Percentiles rank a stretch among this genome's conserved stretches.
Conservation (phyloP, 2,797 vertebrate genomes). For the Sebastes iracundus region DNA sequence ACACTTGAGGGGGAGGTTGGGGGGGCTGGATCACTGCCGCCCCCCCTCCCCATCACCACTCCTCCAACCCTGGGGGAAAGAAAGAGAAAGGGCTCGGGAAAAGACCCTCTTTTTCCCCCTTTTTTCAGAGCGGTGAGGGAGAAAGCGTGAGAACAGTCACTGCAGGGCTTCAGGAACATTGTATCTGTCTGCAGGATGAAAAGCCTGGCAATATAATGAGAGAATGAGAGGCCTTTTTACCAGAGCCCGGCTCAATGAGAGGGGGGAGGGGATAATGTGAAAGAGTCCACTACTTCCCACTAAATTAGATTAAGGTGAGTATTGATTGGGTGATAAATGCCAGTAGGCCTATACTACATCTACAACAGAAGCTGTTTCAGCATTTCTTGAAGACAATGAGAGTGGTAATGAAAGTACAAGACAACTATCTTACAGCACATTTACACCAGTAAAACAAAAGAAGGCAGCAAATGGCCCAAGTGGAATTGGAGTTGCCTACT, state of each 20-base stretch:
- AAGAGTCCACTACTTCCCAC: constrained; percentile 70
- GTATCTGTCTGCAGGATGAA: constrained; percentile 79
- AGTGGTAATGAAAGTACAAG: constrained; percentile 58
- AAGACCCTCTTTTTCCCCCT: constrained; percentile 31
- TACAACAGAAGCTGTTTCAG: constrained; percentile 60
- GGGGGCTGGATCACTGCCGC: constrained; percentile 48
- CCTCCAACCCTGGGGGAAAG: constrained; percentile 31
- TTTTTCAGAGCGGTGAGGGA: constrained; percentile 53
- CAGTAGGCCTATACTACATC: constrained; percentile 43
- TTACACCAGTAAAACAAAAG: constrained; percentile 45
- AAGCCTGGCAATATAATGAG: constrained; percentile 68
- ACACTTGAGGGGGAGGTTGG: constrained; percentile 42
- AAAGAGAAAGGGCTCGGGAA: constrained; percentile 54
- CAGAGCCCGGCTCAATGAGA: constrained; percentile 45
- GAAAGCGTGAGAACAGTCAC: constrained; percentile 79
- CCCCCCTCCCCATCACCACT: background rate
- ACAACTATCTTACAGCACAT: constrained; percentile 55
- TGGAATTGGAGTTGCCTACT: constrained; percentile 5
- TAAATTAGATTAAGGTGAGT: constrained; percentile 79
- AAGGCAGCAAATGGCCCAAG: constrained; percentile 18
- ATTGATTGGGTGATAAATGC: constrained; percentile 78
- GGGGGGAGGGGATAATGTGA: constrained; percentile 41
- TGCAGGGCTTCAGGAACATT: constrained; percentile 73
- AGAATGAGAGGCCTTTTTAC: constrained; percentile 60
- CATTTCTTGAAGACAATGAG: constrained; percentile 60